Conservation (phyloP, 1,140 invertebrate species). For the Drosophila orena region DNA sequence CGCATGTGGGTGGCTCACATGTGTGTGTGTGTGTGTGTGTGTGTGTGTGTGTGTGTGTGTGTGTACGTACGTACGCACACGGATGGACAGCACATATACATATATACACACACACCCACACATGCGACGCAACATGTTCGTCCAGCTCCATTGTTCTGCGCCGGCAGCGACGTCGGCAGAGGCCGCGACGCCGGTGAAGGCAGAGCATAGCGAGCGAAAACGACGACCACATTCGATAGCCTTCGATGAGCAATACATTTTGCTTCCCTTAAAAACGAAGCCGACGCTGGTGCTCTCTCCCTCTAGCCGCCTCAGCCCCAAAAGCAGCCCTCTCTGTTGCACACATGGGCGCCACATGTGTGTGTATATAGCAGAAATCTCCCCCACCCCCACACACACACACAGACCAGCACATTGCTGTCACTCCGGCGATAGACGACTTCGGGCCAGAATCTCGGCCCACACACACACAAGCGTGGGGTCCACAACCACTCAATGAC, state of each 20-base stretch:
- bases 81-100: slow-evolving; percentile 39
- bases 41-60: slow-evolving; percentile 49
- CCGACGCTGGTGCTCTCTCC: slow-evolving; percentile 17
- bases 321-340: slow-evolving; percentile 6
- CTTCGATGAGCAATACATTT: slow-evolving; percentile 83
- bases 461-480: slow-evolving; percentile 40
- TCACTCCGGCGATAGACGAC: slow-evolving; percentile 55
- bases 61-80: slow-evolving; percentile 45
- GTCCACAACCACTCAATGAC: slow-evolving; percentile 79
- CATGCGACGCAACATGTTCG: slow-evolving; percentile 77
- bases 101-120: slow-evolving; percentile 32
- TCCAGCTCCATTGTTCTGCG: slow-evolving; percentile 69
- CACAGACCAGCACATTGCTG: slow-evolving; percentile 29
- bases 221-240: slow-evolving; percentile 80
- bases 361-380: slow-evolving; percentile 7
- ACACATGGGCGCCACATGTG: slow-evolving; percentile 23
- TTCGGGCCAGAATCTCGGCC: slow-evolving; percentile 45
- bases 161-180: slow-evolving; percentile 2
- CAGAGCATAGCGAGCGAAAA: slow-evolving; percentile 28
- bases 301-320: slow-evolving; percentile 7
- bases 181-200: slow-evolving; percentile 7
- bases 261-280: slow-evolving; percentile 77
- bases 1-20: slow-evolving; percentile 56
- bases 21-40: slow-evolving; percentile 63
- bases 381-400: slow-evolving; percentile 21